phyloP scores from a whole-genome alignment of 1,140 invertebrate genomes.

The Chironomus tepperi region DNA sequence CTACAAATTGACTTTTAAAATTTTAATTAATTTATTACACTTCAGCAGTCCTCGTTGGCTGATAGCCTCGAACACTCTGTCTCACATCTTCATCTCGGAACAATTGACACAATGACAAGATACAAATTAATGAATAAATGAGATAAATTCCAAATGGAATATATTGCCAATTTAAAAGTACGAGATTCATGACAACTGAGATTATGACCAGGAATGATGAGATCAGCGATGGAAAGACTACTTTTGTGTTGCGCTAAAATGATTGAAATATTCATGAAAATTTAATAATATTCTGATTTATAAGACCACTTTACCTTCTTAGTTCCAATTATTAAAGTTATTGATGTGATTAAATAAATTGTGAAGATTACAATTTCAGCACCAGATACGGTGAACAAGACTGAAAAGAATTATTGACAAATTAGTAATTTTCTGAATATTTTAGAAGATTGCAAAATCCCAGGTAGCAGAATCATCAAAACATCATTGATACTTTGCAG shows the following conservation, averaged over 20 bases:
- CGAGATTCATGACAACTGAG: not conserved
- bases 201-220: not conserved
- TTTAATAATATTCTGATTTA: not conserved
- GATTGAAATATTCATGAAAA: not conserved
- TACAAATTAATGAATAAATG: not conserved
- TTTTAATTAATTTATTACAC: no score
- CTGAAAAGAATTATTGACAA: no score
- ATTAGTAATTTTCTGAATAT: no score
- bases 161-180: not conserved
- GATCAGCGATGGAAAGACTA: not conserved
- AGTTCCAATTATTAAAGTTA: not conserved
- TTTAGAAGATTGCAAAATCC: no score
- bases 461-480: no score
- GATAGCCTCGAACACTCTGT: not conserved
- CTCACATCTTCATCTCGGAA: not conserved
- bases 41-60: not conserved
- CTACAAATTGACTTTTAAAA: no score
- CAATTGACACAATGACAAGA: not conserved
- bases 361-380: not conserved
- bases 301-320: not conserved
- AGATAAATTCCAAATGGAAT: not conserved
- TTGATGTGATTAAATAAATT: conserved; percentile 8
- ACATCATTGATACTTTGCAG: no score
- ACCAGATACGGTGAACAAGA: not conserved
- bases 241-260: not conserved